Evolutionary conservation across 2,888 invertebrate species (phyloP), one percentile per base, ranked within the genome.

Genomic region (Coleophora flavipennella): DNA sequence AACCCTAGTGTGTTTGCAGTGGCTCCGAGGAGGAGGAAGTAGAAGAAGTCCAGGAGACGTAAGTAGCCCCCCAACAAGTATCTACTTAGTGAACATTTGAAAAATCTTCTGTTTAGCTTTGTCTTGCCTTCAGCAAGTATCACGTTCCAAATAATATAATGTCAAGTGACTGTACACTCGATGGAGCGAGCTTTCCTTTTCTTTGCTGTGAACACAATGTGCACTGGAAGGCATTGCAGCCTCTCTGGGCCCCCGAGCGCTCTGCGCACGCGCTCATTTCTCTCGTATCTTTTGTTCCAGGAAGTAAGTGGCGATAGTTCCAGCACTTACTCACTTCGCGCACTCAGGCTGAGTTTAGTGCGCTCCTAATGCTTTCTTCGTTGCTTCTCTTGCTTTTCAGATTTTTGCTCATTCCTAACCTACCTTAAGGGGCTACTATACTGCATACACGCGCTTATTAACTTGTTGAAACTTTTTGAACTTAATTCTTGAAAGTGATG

Each of bases 31-130:
- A 91, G 89, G 90, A 90, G 86, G 89, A 88, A 85, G 89, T 89
- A 66, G 90, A 90, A 86, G 91, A 92, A 89, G 91, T 91, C 69
- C 86, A 83, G 67, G 89, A 89, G 79, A 88, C 88, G 92, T 92
- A 90, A 91, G 91, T 91, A 20, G 20, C 20, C 20, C 20, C 67
- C 40, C 39, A 33, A 41, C 42, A 40, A 28, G 44, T 40, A 50
- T 41, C 3, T n/a, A 29, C 3, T 10, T n/a, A 29, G 11, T 6
- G 3, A 8, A 8, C 40, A 12, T 32, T 36, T 29, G n/a, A n/a
- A 3, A 11, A 10, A 6, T 9, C 14, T 8, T 36, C 31, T 3
- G 31, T 29, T 29, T 8, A 29, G 31, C 11, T 29, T 20, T 20
- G 6, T 20, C 6, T 20, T 20, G 20, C 20, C 20, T 4, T 20